A percentile compares a stretch with the other conserved stretches of the same genome.
Evolutionary conservation across 2,888 invertebrate species (phyloP).

Genomic region (Augiades crinisus): DNA sequence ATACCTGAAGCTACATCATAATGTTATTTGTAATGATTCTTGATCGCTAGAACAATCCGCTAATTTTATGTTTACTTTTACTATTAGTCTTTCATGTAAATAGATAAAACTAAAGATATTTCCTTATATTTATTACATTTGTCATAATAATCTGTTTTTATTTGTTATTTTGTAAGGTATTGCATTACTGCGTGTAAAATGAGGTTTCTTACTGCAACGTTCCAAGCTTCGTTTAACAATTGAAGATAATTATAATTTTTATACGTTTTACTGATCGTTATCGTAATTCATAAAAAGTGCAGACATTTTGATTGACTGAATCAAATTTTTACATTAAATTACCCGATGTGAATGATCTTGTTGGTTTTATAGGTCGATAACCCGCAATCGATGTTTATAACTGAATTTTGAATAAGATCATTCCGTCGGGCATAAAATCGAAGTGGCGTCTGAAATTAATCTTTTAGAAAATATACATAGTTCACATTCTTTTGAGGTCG

Average conservation of each 20-base stretch:
- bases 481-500: too few relatives aligned
- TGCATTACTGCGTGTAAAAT: background rate
- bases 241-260: background rate
- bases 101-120: too few relatives aligned
- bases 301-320: constrained; percentile 14
- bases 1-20: background rate
- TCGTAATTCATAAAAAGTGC: constrained; percentile 3
- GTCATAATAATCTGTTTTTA: too few relatives aligned
- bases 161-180: background rate
- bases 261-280: constrained; percentile 8
- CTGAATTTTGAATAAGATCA: constrained; percentile 13
- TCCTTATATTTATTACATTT: too few relatives aligned
- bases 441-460: constrained; percentile 5
- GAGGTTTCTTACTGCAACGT: constrained; percentile 1
- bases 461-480: background rate
- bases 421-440: background rate
- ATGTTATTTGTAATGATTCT: background rate
- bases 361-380: constrained; percentile 18
- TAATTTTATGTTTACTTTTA: too few relatives aligned
- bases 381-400: constrained; percentile 10
- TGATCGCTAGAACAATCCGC: background rate
- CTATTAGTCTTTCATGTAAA: too few relatives aligned
- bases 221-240: background rate
- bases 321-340: constrained; percentile 17
- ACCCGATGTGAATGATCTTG: background rate